Evolutionary conservation across 2,888 invertebrate species (phyloP).

Genomic region (Orthosia incerta): DNA sequence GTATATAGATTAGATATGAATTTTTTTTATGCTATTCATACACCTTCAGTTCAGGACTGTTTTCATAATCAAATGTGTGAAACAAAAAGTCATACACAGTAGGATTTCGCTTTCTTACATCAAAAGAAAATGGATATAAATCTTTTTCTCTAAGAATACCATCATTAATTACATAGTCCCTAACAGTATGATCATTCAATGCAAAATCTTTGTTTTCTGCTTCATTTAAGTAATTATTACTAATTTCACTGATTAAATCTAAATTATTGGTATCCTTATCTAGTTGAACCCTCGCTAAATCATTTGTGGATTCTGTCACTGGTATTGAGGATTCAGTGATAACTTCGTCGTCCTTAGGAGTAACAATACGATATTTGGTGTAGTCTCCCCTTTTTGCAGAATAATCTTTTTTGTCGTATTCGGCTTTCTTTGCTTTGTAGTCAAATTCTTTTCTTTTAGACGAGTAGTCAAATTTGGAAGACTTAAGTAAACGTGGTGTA

Average conservation of each 20-base stretch:
- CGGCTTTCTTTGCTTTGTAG: constrained; percentile 64
- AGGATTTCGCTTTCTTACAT: constrained; percentile 39
- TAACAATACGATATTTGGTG: constrained; percentile 33
- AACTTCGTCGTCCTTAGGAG: constrained; percentile 19
- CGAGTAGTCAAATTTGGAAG: constrained; percentile 35
- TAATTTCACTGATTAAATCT: constrained; percentile 35
- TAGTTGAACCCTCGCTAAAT: constrained; percentile 39
- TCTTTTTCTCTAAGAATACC: constrained; percentile 9
- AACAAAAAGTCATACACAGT: constrained; percentile 56
- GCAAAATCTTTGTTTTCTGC: constrained; percentile 2
- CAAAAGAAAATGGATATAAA: constrained; percentile 17
- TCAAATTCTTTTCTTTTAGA: constrained; percentile 55
- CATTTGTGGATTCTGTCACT: constrained; percentile 9
- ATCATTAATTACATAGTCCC: constrained; percentile 4
- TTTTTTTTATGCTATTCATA: constrained; percentile 42
- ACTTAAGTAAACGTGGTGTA: constrained; percentile 27
- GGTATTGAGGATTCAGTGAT: neutral
- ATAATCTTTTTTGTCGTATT: constrained; percentile 61
- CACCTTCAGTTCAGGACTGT: constrained; percentile 41
- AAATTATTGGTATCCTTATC: constrained; percentile 37
- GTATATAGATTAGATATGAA: neutral
- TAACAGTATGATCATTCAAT: neutral
- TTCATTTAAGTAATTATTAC: constrained; percentile 1
- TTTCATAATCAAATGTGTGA: constrained; percentile 38
- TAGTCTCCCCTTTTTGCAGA: constrained; percentile 49